Conservation (phyloP, 2,888 invertebrate species). For the Alloscopus bannaensis region DNA sequence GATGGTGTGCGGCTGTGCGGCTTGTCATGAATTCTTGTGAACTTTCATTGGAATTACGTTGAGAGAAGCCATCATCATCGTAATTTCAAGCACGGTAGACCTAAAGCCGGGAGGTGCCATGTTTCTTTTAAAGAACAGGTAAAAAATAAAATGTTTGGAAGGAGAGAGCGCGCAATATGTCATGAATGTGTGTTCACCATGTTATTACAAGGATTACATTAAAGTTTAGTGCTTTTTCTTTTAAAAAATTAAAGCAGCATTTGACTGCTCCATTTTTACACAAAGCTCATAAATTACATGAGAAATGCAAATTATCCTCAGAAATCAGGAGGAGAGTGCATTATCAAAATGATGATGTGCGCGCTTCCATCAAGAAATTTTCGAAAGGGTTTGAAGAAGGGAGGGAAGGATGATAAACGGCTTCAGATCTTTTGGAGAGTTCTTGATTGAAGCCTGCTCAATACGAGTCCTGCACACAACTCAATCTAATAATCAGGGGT, state of each 20-base stretch:
- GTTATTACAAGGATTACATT: neutral
- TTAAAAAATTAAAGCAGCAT: neutral
- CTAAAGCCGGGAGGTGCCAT: no score
- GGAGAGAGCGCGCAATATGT: conserved; percentile 2
- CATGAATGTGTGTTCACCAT: conserved; percentile 14
- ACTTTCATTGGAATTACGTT: conserved; percentile 13
- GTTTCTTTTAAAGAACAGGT: no score
- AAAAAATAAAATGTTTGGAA: conserved; percentile 11
- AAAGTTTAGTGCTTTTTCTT: neutral
- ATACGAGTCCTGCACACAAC: neutral
- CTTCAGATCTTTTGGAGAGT: conserved; percentile 7
- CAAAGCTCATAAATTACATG: conserved; percentile 43
- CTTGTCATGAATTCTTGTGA: no score
- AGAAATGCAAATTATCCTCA: conserved; percentile 41
- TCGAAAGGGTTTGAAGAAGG: conserved; percentile 18
- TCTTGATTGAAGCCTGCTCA: conserved; percentile 19
- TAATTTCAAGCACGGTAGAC: no score
- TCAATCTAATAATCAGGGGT: conserved; percentile 9
- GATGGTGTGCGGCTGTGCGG: no score
- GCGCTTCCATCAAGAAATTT: no score
- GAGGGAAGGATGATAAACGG: conserved; percentile 41
- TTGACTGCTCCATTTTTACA: conserved; percentile 27
- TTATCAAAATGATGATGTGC: conserved; percentile 29
- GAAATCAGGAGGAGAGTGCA: conserved; percentile 23
- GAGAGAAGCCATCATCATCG: no score